These are phyloP conservation scores for Formica exsecta DNA, from an alignment of 1,140 invertebrate genomes.

Conservation along the genomic window DNA sequence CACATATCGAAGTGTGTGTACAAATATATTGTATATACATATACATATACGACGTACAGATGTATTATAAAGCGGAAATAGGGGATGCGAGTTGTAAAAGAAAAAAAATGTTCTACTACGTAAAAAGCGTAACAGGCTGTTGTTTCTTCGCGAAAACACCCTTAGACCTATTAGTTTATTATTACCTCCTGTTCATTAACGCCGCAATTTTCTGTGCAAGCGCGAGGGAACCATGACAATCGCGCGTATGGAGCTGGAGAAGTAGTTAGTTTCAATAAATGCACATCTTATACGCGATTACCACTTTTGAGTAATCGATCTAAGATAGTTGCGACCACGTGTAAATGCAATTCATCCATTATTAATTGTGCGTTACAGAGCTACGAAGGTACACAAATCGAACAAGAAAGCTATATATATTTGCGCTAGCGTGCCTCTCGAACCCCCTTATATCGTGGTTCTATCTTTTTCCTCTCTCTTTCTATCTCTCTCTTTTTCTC, in stretches of 20 bases:
- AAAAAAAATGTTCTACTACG: slow-evolving; percentile 49
- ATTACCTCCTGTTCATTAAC: slow-evolving; percentile 63
- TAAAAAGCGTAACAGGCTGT: slow-evolving; percentile 76
- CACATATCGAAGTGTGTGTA: slow-evolving; percentile 76
- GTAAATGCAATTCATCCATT: slow-evolving; percentile 26
- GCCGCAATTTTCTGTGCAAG: slow-evolving; percentile 69
- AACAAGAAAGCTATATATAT: slow-evolving; percentile 43
- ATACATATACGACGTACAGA: slow-evolving; percentile 64
- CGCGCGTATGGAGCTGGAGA: slow-evolving; percentile 48
- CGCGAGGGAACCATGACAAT: slow-evolving; percentile 81
- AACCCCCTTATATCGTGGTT: slow-evolving; percentile 64
- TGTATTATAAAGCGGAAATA: slow-evolving; percentile 70
- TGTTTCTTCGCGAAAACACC: slow-evolving; percentile 69
- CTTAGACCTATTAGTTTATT: slow-evolving; percentile 75
- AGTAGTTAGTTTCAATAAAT: slow-evolving; percentile 36
- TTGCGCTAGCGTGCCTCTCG: slow-evolving; percentile 74
- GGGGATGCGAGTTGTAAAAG: slow-evolving; percentile 50
- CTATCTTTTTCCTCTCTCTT: slow-evolving; percentile 24
- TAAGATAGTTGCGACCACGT: slow-evolving; percentile 19
- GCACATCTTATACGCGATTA: slow-evolving; percentile 27
- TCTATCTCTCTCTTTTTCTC: slow-evolving; percentile 55
- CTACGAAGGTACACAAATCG: slow-evolving; percentile 38
- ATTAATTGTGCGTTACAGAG: slow-evolving; percentile 14
- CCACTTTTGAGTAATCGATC: slow-evolving; percentile 50
- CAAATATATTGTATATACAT: slow-evolving; percentile 74